Percentiles rank a stretch among this genome's conserved stretches.
Conservation (phyloP, 1,140 invertebrate genomes). For the Drosophila takahashii region DNA sequence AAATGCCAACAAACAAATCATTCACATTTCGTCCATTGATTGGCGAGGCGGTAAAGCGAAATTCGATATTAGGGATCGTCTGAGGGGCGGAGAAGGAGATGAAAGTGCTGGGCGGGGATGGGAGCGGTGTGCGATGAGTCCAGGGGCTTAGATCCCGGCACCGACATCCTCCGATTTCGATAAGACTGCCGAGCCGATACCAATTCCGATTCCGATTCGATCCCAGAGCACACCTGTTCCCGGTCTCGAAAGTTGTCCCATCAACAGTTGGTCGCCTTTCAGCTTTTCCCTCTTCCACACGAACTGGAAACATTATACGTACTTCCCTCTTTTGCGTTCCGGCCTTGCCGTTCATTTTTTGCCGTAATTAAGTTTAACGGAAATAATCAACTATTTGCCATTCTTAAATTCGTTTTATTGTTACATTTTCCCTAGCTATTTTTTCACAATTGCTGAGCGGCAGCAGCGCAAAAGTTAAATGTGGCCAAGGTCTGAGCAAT, state of each 20-base stretch:
- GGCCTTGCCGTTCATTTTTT: conserved; percentile 45
- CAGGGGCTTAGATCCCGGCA: conserved; percentile 16
- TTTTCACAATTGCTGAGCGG: conserved; percentile 38
- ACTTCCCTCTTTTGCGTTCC: conserved; percentile 4
- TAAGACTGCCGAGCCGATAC: conserved; percentile 1
- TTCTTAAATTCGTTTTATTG: conserved; percentile 27
- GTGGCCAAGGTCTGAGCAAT: conserved; percentile 75
- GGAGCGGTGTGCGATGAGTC: background rate
- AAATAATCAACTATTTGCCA: conserved; percentile 63
- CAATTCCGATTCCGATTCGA: conserved; percentile 13
- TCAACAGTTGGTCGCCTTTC: conserved; percentile 32
- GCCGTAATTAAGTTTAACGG: conserved; percentile 61
- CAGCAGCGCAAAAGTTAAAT: conserved; percentile 62
- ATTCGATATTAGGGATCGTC: conserved; percentile 63
- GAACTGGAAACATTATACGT: conserved; percentile 17
- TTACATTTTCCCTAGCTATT: conserved; percentile 10
- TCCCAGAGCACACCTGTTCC: conserved; percentile 28
- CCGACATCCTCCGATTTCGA: conserved; percentile 33
- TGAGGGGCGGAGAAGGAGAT: background rate
- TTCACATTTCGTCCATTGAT: conserved; percentile 75
- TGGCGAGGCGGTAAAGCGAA: conserved; percentile 68
- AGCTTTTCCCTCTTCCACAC: conserved; percentile 11
- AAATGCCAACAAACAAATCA: conserved; percentile 81
- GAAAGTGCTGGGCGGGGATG: conserved; percentile 7
- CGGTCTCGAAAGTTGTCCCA: conserved; percentile 19